These are phyloP conservation scores for Mesitornis unicolor DNA, from an alignment of 2,113 vertebrate genomes.

Conservation along the genomic window DNA sequence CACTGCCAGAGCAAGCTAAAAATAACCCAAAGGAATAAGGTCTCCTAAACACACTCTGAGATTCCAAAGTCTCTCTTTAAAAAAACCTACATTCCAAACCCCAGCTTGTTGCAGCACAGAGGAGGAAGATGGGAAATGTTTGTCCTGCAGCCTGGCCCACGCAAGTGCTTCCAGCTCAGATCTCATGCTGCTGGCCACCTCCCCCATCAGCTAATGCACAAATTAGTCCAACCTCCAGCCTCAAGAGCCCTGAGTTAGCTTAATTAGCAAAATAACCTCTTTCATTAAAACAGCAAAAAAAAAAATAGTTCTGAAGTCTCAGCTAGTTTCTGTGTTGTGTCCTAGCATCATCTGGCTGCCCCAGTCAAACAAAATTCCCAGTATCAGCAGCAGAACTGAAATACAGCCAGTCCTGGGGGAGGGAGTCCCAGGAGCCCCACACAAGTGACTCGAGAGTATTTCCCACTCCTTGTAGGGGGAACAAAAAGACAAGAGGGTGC, in stretches of 20 bases:
- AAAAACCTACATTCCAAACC: background rate
- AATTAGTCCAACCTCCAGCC: background rate
- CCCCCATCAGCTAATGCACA: background rate
- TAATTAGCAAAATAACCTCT: background rate
- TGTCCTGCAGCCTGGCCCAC: background rate
- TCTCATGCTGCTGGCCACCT: background rate
- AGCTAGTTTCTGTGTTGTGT: background rate
- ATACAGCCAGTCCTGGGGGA: background rate
- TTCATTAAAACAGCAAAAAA: background rate
- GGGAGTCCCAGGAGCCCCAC: background rate
- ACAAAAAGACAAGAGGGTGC: background rate
- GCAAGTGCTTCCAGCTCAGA: background rate
- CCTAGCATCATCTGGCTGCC: background rate
- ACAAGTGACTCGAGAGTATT: rapidly evolving
- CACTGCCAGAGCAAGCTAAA: background rate
- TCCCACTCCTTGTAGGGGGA: background rate
- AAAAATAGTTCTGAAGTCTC: background rate
- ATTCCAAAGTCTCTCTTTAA: background rate
- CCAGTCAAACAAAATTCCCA: background rate
- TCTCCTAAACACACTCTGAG: background rate
- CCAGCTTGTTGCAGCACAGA: background rate
- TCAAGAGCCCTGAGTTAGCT: background rate
- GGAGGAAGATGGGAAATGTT: background rate
- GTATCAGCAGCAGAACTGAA: background rate
- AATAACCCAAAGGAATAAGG: background rate